Percentiles rank a stretch among this genome's conserved stretches.
Evolutionary conservation across 2,888 invertebrate genomes (phyloP).

Genomic region (Tuberolachnus salignus): DNA sequence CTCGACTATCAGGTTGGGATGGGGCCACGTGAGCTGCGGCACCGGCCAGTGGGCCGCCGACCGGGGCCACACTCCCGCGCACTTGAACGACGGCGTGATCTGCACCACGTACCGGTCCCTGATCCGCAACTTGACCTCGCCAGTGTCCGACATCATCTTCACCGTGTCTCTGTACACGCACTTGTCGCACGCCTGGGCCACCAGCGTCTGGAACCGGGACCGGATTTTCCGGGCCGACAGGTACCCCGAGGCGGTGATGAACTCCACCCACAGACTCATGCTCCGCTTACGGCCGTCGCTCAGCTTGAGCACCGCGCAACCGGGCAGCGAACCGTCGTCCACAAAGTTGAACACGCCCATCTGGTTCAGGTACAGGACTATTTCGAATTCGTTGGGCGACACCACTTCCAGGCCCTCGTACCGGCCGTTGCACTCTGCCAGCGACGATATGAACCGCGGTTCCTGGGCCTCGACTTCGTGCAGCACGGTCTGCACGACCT

Average conservation of each 20-base stretch:
- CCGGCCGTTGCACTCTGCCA: conserved; percentile 76
- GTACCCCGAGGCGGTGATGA: conserved; percentile 86
- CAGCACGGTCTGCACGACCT: conserved; percentile 81
- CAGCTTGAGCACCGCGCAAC: conserved; percentile 82
- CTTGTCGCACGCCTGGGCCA: conserved; percentile 82
- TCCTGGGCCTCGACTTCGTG: conserved; percentile 87
- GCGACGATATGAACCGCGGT: conserved; percentile 79
- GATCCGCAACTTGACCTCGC: conserved; percentile 78
- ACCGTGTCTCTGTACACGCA: conserved; percentile 79
- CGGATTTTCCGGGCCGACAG: conserved; percentile 82
- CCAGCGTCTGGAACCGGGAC: conserved; percentile 79
- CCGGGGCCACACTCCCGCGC: conserved; percentile 83
- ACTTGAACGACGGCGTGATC: conserved; percentile 84
- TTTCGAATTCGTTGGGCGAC: conserved; percentile 81
- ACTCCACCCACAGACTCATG: conserved; percentile 89
- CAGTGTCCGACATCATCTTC: conserved; percentile 82
- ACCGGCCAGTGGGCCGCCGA: conserved; percentile 84
- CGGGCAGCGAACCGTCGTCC: conserved; percentile 80
- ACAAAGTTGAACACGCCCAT: conserved; percentile 93
- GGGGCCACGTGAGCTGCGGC: conserved; percentile 80
- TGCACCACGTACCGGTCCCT: conserved; percentile 80
- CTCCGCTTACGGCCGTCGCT: conserved; percentile 85
- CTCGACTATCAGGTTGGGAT: conserved; percentile 78
- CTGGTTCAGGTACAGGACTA: conserved; percentile 82
- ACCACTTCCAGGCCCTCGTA: conserved; percentile 81